Evolutionary conservation across 2,888 invertebrate genomes (phyloP).

Genomic region (Bruchidius siliquastri): DNA sequence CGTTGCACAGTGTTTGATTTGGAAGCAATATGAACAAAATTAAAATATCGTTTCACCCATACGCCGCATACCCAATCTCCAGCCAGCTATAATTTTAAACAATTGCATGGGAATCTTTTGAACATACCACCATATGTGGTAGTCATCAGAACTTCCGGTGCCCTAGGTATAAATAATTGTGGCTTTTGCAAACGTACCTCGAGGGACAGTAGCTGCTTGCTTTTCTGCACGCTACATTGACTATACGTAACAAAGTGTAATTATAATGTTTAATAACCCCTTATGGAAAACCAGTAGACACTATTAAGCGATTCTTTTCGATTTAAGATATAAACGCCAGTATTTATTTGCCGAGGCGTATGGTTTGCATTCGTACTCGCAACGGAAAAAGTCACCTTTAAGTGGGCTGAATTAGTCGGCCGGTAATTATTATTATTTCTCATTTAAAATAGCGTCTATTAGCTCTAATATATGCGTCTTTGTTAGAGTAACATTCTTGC

Average conservation of each 20-base stretch:
- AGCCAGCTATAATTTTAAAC: background rate
- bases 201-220: background rate
- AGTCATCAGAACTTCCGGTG: background rate
- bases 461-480: background rate
- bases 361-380: background rate
- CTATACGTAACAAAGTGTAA: constrained; percentile 10
- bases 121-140: background rate
- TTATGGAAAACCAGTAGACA: background rate
- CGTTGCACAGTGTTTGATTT: too few relatives aligned
- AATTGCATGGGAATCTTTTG: background rate
- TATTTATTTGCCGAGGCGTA: background rate
- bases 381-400: background rate
- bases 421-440: background rate
- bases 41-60: too few relatives aligned
- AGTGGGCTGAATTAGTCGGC: background rate
- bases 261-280: constrained; percentile 13
- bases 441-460: background rate
- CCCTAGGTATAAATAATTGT: background rate
- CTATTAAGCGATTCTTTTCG: background rate
- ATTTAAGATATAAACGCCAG: background rate
- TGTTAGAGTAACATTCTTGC: background rate
- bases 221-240: constrained; percentile 11
- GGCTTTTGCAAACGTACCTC: background rate
- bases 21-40: too few relatives aligned
- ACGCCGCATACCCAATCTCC: too few relatives aligned